These are phyloP conservation scores for Agrilus cyanescens DNA, from an alignment of 2,888 invertebrate genomes.

Conservation along the genomic window DNA sequence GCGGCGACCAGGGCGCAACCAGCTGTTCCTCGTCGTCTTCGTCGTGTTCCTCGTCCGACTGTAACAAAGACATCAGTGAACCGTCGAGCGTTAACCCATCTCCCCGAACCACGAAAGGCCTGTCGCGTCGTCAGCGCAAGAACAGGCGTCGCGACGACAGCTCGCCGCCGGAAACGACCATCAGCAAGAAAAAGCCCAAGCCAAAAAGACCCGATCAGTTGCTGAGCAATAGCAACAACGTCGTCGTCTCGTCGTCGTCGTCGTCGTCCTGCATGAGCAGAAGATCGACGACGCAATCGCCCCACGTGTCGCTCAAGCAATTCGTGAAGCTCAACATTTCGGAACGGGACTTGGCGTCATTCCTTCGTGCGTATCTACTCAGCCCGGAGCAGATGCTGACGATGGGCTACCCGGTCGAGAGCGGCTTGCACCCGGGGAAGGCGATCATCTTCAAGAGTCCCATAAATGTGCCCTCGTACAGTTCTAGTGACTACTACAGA, in stretches of 20 bases:
- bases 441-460: conserved; percentile 48
- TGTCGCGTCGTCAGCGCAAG: conserved; percentile 43
- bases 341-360: conserved; percentile 43
- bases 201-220: conserved; percentile 2
- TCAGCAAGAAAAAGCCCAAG: conserved; percentile 18
- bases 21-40: conserved; percentile 19
- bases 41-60: conserved; percentile 23
- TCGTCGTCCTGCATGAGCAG: too few species aligned
- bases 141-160: conserved; percentile 32
- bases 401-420: conserved; percentile 62
- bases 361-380: conserved; percentile 50
- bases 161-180: conserved; percentile 22
- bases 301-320: conserved; percentile 32
- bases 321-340: conserved; percentile 35
- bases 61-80: conserved; percentile 22
- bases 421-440: conserved; percentile 45
- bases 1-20: conserved; percentile 19
- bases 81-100: conserved; percentile 38
- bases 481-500: conserved; percentile 6
- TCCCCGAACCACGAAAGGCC: conserved; percentile 36
- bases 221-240: conserved; percentile 3
- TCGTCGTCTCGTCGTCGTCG: too few species aligned
- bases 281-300: too few species aligned
- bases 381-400: conserved; percentile 48
- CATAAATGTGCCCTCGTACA: conserved; percentile 10